Percentiles rank a stretch among this genome's conserved stretches.
Conservation (phyloP, 2,888 invertebrate genomes). For the Sminthurinus aureus region DNA sequence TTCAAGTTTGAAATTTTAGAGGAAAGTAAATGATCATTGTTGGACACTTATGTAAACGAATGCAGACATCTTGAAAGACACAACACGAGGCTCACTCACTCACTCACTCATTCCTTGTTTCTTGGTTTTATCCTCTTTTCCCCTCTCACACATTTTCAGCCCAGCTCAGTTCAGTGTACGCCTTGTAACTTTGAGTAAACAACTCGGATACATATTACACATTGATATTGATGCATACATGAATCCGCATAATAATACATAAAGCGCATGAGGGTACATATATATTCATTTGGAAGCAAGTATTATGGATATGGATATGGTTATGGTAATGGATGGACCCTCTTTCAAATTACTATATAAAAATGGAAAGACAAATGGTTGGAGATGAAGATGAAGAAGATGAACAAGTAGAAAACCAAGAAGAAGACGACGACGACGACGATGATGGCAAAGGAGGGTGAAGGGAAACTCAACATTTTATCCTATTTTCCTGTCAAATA, state of each 20-base stretch:
- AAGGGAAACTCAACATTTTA: slow-evolving; percentile 44
- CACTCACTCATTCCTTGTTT: not conserved
- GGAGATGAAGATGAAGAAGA: slow-evolving; percentile 1
- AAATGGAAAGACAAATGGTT: slow-evolving; percentile 31
- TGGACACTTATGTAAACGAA: slow-evolving; percentile 22
- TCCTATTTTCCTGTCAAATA: slow-evolving; percentile 31
- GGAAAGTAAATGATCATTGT: slow-evolving; percentile 4
- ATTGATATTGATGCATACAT: too few species aligned
- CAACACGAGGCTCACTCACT: not conserved
- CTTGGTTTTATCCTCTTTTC: not conserved
- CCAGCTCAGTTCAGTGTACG: too few species aligned
- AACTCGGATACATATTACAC: too few species aligned
- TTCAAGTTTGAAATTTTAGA: too few species aligned
- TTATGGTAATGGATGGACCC: not conserved
- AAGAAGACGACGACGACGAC: not conserved
- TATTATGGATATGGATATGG: too few species aligned
- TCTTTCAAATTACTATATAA: slow-evolving; percentile 31
- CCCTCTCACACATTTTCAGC: slow-evolving; percentile 2
- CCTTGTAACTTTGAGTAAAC: too few species aligned
- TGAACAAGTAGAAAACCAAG: not conserved
- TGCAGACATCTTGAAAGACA: slow-evolving; percentile 10
- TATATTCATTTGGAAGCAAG: too few species aligned
- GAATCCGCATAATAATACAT: too few species aligned
- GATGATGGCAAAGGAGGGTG: slow-evolving; percentile 26
- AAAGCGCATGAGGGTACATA: too few species aligned